Percentiles rank a stretch among this genome's conserved stretches.
Evolutionary conservation across 53 echinoderm and acorn worm species (phyloP).

Genomic region (Paracentrotus lividus): DNA sequence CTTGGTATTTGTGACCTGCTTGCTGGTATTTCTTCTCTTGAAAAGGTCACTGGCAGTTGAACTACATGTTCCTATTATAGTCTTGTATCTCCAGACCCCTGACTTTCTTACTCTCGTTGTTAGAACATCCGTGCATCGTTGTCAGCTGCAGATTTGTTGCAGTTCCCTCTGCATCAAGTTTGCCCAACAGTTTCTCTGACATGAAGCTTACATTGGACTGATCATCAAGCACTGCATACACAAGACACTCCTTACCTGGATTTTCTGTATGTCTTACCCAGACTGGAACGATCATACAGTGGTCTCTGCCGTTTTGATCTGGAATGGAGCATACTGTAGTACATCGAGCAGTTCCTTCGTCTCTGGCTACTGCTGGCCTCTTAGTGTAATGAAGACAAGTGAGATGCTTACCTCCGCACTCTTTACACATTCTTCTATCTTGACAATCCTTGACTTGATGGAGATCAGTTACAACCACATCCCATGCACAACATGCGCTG

Average conservation of each 20-base stretch:
- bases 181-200: not conserved
- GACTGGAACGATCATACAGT: slow-evolving; percentile 57
- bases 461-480: too few relatives aligned
- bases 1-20: slow-evolving; percentile 68
- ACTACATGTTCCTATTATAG: slow-evolving; percentile 33
- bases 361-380: not conserved
- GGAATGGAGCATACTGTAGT: not conserved
- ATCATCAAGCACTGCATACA: not conserved
- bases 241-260: not conserved
- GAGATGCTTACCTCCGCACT: not conserved
- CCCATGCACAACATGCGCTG: too few relatives aligned
- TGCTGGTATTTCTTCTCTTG: not conserved
- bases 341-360: not conserved
- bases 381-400: not conserved
- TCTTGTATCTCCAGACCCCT: slow-evolving; percentile 59
- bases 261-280: not conserved
- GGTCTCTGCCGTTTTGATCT: not conserved
- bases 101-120: slow-evolving; percentile 44
- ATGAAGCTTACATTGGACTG: not conserved
- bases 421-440: slow-evolving; percentile 29
- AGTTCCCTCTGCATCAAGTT: not conserved
- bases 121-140: slow-evolving; percentile 24
- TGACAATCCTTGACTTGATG: too few relatives aligned
- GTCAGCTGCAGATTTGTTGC: not conserved
- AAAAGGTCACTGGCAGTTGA: slow-evolving; percentile 16